A percentile compares a stretch with the other conserved stretches of the same genome.
These are phyloP conservation scores for Bursaphelenchus mucronatus DNA, from an alignment of 1,140 invertebrate species.

Conservation along the genomic window DNA sequence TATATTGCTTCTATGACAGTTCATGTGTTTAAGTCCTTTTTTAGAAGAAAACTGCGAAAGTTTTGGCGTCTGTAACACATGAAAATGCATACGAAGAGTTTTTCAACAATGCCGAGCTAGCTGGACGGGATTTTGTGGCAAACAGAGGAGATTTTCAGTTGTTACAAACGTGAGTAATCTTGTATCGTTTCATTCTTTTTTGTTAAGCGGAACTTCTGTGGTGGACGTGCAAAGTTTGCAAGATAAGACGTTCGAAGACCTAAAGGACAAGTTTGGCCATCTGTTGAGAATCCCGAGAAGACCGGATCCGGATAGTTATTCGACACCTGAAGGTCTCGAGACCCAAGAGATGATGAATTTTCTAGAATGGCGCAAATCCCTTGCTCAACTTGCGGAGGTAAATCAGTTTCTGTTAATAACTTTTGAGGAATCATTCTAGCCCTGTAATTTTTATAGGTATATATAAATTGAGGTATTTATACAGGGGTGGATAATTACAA, in stretches of 20 bases:
- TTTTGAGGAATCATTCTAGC: conserved; percentile 5
- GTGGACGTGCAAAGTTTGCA: conserved; percentile 69
- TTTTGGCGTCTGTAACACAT: conserved; percentile 72
- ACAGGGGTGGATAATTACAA: not conserved
- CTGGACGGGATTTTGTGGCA: conserved; percentile 78
- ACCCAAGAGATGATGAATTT: conserved; percentile 48
- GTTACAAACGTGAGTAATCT: conserved; percentile 35
- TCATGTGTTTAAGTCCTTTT: conserved; percentile 25
- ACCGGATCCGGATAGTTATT: conserved; percentile 39
- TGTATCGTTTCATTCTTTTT: conserved; percentile 1
- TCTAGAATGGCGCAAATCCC: conserved; percentile 48
- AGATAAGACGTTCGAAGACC: conserved; percentile 61
- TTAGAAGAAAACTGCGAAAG: conserved; percentile 40
- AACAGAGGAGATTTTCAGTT: conserved; percentile 49
- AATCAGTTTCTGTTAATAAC: conserved; percentile 26
- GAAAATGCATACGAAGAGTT: conserved; percentile 93
- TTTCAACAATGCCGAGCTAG: conserved; percentile 82
- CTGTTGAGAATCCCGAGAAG: conserved; percentile 73
- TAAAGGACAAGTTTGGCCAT: conserved; percentile 69
- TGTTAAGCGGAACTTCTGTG: conserved; percentile 69
- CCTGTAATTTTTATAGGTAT: not conserved
- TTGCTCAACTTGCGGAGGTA: conserved; percentile 55
- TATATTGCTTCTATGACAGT: not conserved
- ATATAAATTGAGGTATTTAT: not conserved
- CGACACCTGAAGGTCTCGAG: conserved; percentile 52